Evolutionary conservation across 1,140 invertebrate genomes (phyloP).

Genomic region (Rhagoletis zephyria): DNA sequence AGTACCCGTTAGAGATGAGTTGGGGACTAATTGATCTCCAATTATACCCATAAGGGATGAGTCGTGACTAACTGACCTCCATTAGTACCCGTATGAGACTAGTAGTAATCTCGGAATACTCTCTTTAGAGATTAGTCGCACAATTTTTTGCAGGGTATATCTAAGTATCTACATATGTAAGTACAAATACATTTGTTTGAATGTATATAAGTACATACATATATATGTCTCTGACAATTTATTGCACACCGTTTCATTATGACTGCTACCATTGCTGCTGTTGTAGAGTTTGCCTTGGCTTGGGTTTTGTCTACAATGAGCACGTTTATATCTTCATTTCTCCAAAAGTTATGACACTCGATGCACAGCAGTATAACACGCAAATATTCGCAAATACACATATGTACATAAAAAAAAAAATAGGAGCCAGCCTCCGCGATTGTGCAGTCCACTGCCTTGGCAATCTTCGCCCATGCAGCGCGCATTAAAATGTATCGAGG

Average conservation of each 20-base stretch:
- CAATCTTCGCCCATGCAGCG: background rate
- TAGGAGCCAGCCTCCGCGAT: background rate
- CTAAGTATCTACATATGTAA: too few species aligned
- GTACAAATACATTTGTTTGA: background rate
- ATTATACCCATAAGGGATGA: too few species aligned
- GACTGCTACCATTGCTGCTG: background rate
- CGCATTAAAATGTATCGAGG: too few species aligned
- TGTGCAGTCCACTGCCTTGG: background rate
- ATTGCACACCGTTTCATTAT: background rate
- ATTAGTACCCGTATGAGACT: too few species aligned
- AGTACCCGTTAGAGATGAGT: too few species aligned
- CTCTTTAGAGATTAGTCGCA: too few species aligned
- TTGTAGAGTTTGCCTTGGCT: background rate
- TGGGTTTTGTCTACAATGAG: background rate
- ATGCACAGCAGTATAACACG: background rate
- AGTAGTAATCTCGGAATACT: too few species aligned
- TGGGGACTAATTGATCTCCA: too few species aligned
- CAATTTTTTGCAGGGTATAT: too few species aligned
- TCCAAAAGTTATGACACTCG: constrained; percentile 45
- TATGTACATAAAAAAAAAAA: background rate
- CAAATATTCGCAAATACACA: background rate
- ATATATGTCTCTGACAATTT: background rate
- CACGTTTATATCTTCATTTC: constrained; percentile 53
- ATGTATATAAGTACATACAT: too few species aligned
- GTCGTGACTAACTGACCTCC: too few species aligned